phyloP scores from a whole-genome alignment of 2,888 invertebrate genomes.

The Orthosia gracilis region DNA sequence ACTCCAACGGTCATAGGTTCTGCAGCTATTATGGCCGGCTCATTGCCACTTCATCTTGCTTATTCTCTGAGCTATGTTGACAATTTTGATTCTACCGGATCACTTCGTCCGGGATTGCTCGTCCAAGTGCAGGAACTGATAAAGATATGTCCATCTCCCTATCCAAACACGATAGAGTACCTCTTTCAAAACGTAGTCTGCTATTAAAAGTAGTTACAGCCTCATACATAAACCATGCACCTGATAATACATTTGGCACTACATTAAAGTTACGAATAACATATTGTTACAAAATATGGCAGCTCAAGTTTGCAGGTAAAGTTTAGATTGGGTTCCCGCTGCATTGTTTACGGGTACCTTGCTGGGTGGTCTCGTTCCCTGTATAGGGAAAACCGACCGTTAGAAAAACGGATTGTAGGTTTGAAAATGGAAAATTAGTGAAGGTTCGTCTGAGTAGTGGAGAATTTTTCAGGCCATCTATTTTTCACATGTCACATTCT shows the following conservation, averaged over 20 bases:
- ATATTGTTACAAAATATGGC: conserved; percentile 62
- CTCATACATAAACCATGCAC: conserved; percentile 31
- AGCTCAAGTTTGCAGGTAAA: conserved; percentile 56
- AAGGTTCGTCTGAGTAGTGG: neutral
- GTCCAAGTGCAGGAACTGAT: no score
- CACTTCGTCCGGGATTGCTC: no score
- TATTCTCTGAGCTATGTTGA: no score
- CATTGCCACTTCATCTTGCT: no score
- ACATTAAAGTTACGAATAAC: conserved; percentile 60
- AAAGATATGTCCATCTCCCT: no score
- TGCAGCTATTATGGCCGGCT: no score
- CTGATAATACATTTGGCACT: conserved; percentile 46
- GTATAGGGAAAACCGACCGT: conserved; percentile 17
- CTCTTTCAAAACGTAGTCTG: neutral
- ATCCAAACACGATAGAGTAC: neutral
- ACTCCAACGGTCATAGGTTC: no score
- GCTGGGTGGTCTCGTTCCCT: conserved; percentile 1
- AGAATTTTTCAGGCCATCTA: neutral
- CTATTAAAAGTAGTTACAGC: neutral
- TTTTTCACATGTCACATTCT: no score
- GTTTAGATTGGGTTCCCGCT: conserved; percentile 63
- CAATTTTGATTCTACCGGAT: no score
- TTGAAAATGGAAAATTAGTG: neutral
- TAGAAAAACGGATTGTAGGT: neutral
- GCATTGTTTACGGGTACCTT: conserved; percentile 49